These are phyloP conservation scores for Piprites chloris DNA, from an alignment of 2,113 vertebrate species.

Conservation along the genomic window DNA sequence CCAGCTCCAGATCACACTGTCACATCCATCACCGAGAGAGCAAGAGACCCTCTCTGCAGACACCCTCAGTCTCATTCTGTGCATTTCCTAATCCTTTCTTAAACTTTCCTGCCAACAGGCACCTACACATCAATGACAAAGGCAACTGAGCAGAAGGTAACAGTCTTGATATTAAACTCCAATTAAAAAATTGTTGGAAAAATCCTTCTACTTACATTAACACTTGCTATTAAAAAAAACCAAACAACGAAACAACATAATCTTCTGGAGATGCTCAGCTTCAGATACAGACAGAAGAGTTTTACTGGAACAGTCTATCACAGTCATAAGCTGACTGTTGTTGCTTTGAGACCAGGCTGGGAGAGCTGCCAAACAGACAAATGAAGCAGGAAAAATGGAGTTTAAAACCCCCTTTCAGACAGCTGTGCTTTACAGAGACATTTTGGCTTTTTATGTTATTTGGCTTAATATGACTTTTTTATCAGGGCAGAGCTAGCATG, in stretches of 20 bases:
- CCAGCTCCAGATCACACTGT: neutral
- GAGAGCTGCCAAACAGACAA: conserved; percentile 52
- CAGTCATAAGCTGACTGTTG: conserved; percentile 12
- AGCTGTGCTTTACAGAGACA: conserved; percentile 26
- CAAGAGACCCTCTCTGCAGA: neutral
- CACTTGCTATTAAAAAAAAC: neutral
- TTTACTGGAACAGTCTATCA: conserved; percentile 38
- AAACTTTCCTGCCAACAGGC: neutral
- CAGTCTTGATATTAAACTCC: neutral
- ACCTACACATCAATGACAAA: neutral
- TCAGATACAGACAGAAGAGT: neutral
- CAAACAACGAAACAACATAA: neutral
- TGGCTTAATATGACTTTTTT: conserved; percentile 22
- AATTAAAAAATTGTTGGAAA: neutral
- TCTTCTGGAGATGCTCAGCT: conserved; percentile 20
- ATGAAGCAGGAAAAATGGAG: neutral
- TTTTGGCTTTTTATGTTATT: neutral
- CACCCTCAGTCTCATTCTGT: neutral
- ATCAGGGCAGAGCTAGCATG: neutral
- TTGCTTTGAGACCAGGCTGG: conserved; percentile 28
- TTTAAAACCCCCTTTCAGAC: conserved; percentile 24
- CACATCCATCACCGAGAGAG: neutral
- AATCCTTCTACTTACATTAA: neutral
- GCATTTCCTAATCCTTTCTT: neutral
- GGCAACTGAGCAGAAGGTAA: neutral